phyloP scores from a whole-genome alignment of 2,113 vertebrate genomes.

The Leptosomus discolor region DNA sequence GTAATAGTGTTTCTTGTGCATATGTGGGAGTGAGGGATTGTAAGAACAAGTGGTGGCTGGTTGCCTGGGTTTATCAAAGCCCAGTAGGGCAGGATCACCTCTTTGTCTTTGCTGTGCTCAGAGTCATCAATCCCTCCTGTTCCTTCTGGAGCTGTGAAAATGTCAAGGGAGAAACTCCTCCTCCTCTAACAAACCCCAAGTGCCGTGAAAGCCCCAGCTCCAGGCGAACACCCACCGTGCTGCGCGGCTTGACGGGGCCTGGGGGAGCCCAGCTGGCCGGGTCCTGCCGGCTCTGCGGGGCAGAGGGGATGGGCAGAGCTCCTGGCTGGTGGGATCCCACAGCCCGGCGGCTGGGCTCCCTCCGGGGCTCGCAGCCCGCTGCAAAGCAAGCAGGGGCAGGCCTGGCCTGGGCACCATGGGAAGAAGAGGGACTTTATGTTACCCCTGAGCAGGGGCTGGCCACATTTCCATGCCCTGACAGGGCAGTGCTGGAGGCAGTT shows the following conservation, averaged over 20 bases:
- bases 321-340: background rate
- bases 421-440: background rate
- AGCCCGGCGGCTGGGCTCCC: rapidly evolving
- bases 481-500: background rate
- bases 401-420: background rate
- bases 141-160: constrained; percentile 58
- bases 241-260: rapidly evolving
- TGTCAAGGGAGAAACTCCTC: constrained; percentile 53
- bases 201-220: background rate
- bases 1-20: constrained; percentile 36
- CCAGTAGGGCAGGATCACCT: constrained; percentile 71
- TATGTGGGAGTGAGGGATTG: constrained; percentile 63
- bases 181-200: background rate
- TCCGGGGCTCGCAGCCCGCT: background rate
- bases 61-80: constrained; percentile 75
- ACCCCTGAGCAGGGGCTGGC: background rate
- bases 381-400: background rate
- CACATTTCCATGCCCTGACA: background rate
- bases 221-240: background rate
- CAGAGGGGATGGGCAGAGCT: background rate
- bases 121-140: constrained; percentile 66
- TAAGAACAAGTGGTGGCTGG: constrained; percentile 77
- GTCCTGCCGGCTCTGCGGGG: rapidly evolving
- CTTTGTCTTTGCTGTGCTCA: constrained; percentile 60
- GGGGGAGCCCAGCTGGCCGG: background rate